A percentile compares a stretch with the other conserved stretches of the same genome.
These are phyloP conservation scores for Cerastis rubricosa DNA, from an alignment of 2,888 invertebrate species.

Conservation along the genomic window DNA sequence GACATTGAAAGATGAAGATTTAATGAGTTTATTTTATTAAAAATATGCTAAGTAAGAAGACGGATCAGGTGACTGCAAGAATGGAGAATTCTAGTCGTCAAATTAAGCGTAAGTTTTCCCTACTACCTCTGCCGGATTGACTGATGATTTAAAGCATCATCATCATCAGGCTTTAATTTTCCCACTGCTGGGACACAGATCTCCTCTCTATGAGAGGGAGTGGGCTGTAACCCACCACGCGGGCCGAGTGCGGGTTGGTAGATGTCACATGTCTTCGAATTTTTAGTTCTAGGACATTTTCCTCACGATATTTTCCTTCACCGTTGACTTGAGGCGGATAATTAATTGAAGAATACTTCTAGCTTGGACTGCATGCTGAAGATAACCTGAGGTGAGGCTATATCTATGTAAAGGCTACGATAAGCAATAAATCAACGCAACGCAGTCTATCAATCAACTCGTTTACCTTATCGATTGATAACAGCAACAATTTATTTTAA, in stretches of 20 bases:
- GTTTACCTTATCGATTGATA: constrained; percentile 29
- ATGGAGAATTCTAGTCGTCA: not conserved
- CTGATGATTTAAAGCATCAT: too few relatives aligned
- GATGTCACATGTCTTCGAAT: too few relatives aligned
- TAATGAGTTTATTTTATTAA: not conserved
- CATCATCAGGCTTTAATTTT: too few relatives aligned
- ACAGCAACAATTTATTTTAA: constrained; percentile 16
- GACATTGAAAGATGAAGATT: not conserved
- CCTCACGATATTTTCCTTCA: too few relatives aligned
- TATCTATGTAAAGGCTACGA: not conserved
- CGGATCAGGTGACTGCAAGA: not conserved
- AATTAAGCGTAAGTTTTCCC: not conserved
- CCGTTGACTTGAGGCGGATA: not conserved
- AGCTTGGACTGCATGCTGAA: not conserved
- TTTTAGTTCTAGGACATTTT: too few relatives aligned
- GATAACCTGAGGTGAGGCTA: too few relatives aligned
- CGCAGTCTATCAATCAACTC: constrained; percentile 34
- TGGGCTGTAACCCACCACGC: too few relatives aligned
- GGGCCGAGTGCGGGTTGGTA: too few relatives aligned
- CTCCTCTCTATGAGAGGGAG: too few relatives aligned
- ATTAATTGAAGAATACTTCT: not conserved
- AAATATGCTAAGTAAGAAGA: not conserved
- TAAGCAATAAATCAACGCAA: constrained; percentile 37
- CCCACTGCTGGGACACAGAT: too few relatives aligned
- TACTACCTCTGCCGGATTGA: not conserved